A percentile compares a stretch with the other conserved stretches of the same genome.
Conservation (phyloP, 2,888 invertebrate species). For the Phyllotreta cruciferae region DNA sequence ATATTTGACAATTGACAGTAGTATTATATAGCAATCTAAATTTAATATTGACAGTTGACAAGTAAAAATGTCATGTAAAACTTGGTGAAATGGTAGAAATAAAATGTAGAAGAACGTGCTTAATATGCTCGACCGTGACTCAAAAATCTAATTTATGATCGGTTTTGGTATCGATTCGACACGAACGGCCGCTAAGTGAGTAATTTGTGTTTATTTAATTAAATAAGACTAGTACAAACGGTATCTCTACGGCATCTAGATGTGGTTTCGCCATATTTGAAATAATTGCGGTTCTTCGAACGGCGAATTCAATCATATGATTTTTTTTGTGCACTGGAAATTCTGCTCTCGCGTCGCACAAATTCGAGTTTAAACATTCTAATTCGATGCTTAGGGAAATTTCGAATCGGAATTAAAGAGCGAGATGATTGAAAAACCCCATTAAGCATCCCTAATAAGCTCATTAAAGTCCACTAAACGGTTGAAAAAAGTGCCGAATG, state of each 20-base stretch:
- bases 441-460: constrained; percentile 34
- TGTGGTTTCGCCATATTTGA: constrained; percentile 25
- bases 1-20: too few relatives aligned
- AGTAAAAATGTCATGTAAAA: not conserved
- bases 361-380: not conserved
- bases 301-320: constrained; percentile 23
- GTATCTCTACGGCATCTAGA: constrained; percentile 27
- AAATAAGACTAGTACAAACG: constrained; percentile 30
- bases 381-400: not conserved
- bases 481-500: constrained; percentile 43
- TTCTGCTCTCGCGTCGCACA: too few relatives aligned
- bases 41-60: not conserved
- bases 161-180: constrained; percentile 21
- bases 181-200: constrained; percentile 27
- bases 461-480: constrained; percentile 36
- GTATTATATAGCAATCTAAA: too few relatives aligned
- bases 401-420: not conserved
- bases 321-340: constrained; percentile 10
- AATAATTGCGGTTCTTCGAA: constrained; percentile 26
- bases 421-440: constrained; percentile 29
- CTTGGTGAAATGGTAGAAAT: too few relatives aligned
- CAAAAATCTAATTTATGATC: constrained; percentile 25
- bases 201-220: constrained; percentile 31
- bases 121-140: constrained; percentile 23
- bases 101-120: not conserved